These are phyloP conservation scores for Bovichtus variegatus DNA, from an alignment of 2,797 vertebrate species.

Conservation along the genomic window DNA sequence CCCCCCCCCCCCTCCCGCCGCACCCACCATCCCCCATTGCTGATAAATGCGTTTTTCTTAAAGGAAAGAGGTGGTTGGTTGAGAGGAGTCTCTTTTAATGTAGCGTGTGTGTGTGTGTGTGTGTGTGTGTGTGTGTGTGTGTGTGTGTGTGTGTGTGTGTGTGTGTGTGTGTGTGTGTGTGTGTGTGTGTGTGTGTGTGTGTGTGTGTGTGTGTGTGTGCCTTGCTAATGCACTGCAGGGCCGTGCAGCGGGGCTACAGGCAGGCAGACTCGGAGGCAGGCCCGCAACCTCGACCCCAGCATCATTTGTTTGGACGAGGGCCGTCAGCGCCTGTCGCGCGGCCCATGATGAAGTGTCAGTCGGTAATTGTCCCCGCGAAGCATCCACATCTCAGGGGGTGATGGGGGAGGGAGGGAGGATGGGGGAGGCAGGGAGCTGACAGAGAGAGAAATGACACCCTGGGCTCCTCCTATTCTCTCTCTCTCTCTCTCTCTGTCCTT, in stretches of 20 bases:
- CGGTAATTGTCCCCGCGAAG: constrained; percentile 85
- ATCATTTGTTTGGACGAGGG: constrained; percentile 88
- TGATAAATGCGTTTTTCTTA: constrained; percentile 84
- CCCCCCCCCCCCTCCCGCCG: not conserved
- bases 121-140: constrained; percentile 20
- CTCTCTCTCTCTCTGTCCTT: constrained; percentile 22
- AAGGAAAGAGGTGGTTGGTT: constrained; percentile 72
- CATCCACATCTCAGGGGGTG: constrained; percentile 82
- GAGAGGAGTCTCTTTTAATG: constrained; percentile 77
- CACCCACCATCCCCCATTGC: constrained; percentile 52
- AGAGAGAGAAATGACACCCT: constrained; percentile 83
- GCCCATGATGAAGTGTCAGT: constrained; percentile 86
- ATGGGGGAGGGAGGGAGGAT: constrained; percentile 52
- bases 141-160: not conserved
- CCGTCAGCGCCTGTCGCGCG: constrained; percentile 84
- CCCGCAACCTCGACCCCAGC: constrained; percentile 84
- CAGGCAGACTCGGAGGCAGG: constrained; percentile 79
- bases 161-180: not conserved
- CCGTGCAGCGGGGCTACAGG: constrained; percentile 62
- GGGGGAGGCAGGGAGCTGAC: constrained; percentile 76
- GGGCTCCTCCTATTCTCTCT: constrained; percentile 70
- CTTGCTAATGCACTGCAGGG: constrained; percentile 75
- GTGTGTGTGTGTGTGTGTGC: constrained; percentile 19
- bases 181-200: constrained; percentile 13
- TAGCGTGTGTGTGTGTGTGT: constrained; percentile 1